Evolutionary conservation across 2,113 vertebrate species (phyloP).

Genomic region (Chelonoidis abingdonii): DNA sequence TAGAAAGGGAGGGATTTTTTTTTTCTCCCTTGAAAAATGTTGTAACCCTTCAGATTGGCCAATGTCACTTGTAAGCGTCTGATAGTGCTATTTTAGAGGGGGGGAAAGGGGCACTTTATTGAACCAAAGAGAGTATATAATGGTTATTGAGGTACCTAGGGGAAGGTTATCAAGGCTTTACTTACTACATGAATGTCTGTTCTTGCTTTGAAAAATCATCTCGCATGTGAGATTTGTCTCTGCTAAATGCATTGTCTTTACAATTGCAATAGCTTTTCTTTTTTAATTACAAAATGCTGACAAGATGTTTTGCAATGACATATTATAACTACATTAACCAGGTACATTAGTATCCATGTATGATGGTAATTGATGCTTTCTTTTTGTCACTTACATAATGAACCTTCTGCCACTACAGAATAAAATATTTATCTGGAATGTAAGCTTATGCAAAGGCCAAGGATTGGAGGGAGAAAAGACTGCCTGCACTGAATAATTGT

Average conservation of each 20-base stretch:
- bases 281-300: slow-evolving; percentile 68
- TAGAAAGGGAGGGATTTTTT: slow-evolving; percentile 43
- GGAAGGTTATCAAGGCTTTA: slow-evolving; percentile 62
- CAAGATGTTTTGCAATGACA: slow-evolving; percentile 61
- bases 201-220: slow-evolving; percentile 57
- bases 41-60: slow-evolving; percentile 57
- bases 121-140: slow-evolving; percentile 54
- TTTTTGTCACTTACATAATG: slow-evolving; percentile 70
- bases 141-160: slow-evolving; percentile 52
- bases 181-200: slow-evolving; percentile 14
- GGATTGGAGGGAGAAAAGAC: slow-evolving; percentile 45
- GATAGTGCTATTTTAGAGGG: slow-evolving; percentile 40
- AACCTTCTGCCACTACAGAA: slow-evolving; percentile 63
- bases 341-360: slow-evolving; percentile 60
- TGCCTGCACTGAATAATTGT: slow-evolving; percentile 72
- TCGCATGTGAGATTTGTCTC: slow-evolving; percentile 41
- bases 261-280: slow-evolving; percentile 59
- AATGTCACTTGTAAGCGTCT: slow-evolving; percentile 58
- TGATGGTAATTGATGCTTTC: slow-evolving; percentile 46
- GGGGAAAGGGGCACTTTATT: slow-evolving; percentile 49
- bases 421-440: slow-evolving; percentile 71
- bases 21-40: slow-evolving; percentile 54
- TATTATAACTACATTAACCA: slow-evolving; percentile 69
- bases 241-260: slow-evolving; percentile 48
- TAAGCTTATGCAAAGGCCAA: slow-evolving; percentile 55